Conservation (phyloP, 92 coral and sea anemone genomes). For the Pocillopora meandrina region DNA sequence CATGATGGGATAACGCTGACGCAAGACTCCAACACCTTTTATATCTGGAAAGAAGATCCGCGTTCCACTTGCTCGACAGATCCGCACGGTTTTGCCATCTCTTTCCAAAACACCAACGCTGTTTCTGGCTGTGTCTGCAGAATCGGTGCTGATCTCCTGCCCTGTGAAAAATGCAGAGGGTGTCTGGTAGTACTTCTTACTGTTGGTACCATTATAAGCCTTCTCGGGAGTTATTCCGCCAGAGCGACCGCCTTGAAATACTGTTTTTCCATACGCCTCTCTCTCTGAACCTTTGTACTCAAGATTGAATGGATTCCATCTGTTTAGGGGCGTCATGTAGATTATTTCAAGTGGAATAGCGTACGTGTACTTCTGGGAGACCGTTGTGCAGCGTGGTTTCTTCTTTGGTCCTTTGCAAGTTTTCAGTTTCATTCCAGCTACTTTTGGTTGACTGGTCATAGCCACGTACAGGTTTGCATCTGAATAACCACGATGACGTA, state of each 20-base stretch:
- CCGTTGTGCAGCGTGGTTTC: conserved; percentile 37
- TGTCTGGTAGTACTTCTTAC: conserved; percentile 61
- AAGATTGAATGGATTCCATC: conserved; percentile 87
- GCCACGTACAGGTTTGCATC: conserved; percentile 89
- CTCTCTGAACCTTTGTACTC: conserved; percentile 73
- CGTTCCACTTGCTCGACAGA: conserved; percentile 79
- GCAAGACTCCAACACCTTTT: conserved; percentile 65
- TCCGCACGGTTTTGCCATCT: conserved; percentile 38
- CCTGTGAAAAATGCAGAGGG: conserved; percentile 76
- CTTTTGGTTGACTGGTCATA: conserved; percentile 86
- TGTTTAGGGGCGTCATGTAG: conserved; percentile 83
- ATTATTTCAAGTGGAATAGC: conserved; percentile 95
- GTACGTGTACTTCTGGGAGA: conserved; percentile 78
- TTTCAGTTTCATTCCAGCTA: conserved; percentile 75
- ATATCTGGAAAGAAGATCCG: conserved; percentile 81
- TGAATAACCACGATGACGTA: conserved; percentile 82
- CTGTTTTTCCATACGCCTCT: conserved; percentile 64
- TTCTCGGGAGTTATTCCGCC: conserved; percentile 67
- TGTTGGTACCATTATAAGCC: conserved; percentile 74
- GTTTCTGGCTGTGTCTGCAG: conserved; percentile 77
- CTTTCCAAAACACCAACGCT: conserved; percentile 73
- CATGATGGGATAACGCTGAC: conserved; percentile 89
- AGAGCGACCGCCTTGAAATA: conserved; percentile 60
- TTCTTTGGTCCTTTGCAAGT: conserved; percentile 44
- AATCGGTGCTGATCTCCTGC: conserved; percentile 49